Base-by-base conservation (phyloP, 1,140 invertebrate species). In the Drosophila jambulina region DNA sequence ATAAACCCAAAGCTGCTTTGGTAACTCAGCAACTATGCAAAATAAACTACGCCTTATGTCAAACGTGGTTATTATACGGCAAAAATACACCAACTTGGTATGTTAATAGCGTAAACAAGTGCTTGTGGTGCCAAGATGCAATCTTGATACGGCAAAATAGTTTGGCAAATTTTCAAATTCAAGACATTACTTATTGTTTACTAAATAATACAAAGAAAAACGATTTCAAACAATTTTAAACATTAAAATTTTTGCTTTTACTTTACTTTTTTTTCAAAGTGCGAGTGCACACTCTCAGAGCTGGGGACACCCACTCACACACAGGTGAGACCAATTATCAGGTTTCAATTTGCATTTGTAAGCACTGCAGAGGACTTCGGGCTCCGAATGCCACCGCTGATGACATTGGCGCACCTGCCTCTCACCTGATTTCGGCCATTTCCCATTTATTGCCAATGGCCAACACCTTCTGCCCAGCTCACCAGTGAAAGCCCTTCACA, bases 271-370 rank as follows among this genome's bases (percentile, higher is more conserved):
- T 56, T 17, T 21, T 6, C 15, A 12, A 23, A 36, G 19, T 58
- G 62, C 27, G 2, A 21, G 19, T 23, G 8, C 40, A 34, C 21
- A 69, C 42, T n/a, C 40, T 23, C 38, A 51, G 38, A 43, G 13
- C 7, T 53, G 6, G 6, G 27, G 13, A 40, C n/a, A 10, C n/a
- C 40, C 9, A n/a, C 48, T 1, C 54, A 23, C 48, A 60, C 46
- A 51, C 53, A 60, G 45, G 45, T 68, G 63, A 80, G 75, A 79
- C 70, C 81, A 83, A 83, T 83, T 83, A 83, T 83, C 81, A 76
- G 82, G 81, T 79, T 83, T 83, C 76, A 83, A 83, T 83, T 83
- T 83, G 80, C 81, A 83, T 83, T 83, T 83, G 61, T 83, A 79
- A 83, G 81, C 76, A 83, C 75, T 82, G 80, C 80, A 61, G 75